Base-by-base conservation (phyloP, 2,113 vertebrate genomes). In the Serinus canaria region DNA sequence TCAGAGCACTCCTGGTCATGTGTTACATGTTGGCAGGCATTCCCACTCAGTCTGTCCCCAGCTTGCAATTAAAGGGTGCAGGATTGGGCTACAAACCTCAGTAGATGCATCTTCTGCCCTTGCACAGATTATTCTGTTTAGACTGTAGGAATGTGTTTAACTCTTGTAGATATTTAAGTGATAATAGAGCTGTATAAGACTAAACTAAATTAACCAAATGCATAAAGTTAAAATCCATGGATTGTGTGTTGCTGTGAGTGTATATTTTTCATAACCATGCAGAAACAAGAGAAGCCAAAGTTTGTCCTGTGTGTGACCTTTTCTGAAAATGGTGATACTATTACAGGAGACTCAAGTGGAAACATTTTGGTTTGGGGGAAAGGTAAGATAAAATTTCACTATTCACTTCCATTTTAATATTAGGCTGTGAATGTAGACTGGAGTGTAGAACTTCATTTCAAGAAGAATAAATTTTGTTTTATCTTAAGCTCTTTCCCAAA, bases 251-350 rank as follows among this genome's bases (percentile, higher is more conserved):
- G 80, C 93, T 94, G 63, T 97, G 78, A 95, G 47, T 86, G 53
- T 95, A 1, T 96, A 6, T 97, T 94, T 96, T 88, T 96, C 41
- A 15, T 94, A 90, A 95, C 50, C 47, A 41, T 97, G 35, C 98
- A 99, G 99, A 99, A 99, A 98, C 99, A 99, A 97, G 99, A 99
- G 97, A 99, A 99, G 98, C 99, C 99, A 98, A 99, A 99, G 98
- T 99, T 99, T 97, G 99, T 99, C 90, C 97, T 99, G 76, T 99
- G 99, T 82, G 99, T 99, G 98, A 99, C 99, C 53, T 99, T 99
- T 97, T 99, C 99, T 82, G 99, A 99, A 98, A 99, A 99, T 30
- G 99, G 99, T 46, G 99, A 99, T 91, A 97, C 99, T 92, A 99
- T 99, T 95, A 99, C 99, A 13, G 99, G 99, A 97, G 99, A 99